Conservation (phyloP, 2,797 vertebrate genomes). For the Pseudomugil gertrudae region DNA sequence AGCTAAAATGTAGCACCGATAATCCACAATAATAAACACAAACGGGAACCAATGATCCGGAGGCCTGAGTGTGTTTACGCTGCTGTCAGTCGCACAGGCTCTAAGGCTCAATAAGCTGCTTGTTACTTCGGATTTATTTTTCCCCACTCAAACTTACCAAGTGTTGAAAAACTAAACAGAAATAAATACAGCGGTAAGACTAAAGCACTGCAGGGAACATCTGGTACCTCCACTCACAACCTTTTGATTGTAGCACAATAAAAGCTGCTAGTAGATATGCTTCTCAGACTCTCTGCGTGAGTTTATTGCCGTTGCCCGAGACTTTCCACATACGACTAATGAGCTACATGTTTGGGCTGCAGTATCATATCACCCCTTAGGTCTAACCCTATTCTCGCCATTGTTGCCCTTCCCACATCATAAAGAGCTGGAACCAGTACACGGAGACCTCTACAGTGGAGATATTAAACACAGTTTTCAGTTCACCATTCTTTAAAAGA, state of each 20-base stretch:
- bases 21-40: not conserved
- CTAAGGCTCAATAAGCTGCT: not conserved
- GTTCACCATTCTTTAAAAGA: not conserved
- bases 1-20: not conserved
- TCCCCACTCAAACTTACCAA: not conserved
- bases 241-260: not conserved
- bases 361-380: not conserved
- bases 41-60: not conserved
- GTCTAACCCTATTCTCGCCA: not conserved
- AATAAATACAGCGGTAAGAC: not conserved
- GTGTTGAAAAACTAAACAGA: slow-evolving; percentile 6
- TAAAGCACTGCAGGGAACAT: not conserved
- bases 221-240: not conserved
- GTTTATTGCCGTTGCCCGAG: not conserved
- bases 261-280: not conserved
- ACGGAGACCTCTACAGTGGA: not conserved
- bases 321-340: not conserved
- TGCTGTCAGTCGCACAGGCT: not conserved
- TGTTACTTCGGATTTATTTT: slow-evolving; percentile 8
- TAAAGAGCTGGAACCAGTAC: not conserved
- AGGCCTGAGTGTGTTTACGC: not conserved
- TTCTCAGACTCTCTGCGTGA: not conserved
- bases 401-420: not conserved
- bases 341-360: not conserved
- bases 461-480: not conserved